A percentile compares a stretch with the other conserved stretches of the same genome.
phyloP scores from a whole-genome alignment of 53 echinoderm and acorn worm genomes.

The Crossaster papposus region DNA sequence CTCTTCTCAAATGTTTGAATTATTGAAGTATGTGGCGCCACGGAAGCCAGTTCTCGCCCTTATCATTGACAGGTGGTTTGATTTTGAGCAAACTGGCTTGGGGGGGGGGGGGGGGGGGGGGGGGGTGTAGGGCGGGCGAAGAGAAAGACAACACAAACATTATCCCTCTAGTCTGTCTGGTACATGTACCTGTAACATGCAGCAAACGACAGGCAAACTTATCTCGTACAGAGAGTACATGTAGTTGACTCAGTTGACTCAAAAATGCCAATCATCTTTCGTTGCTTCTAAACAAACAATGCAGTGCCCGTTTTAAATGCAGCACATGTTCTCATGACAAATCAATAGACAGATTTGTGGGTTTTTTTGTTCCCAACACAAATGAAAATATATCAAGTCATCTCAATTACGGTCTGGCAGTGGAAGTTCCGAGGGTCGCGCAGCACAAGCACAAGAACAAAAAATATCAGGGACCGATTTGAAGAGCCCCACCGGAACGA shows the following conservation, averaged over 20 bases:
- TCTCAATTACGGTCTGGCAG: neutral
- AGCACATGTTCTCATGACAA: neutral
- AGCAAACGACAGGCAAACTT: neutral
- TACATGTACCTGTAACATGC: neutral
- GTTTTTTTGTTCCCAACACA: neutral
- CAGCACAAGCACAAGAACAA: too few relatives aligned
- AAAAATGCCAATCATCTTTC: neutral
- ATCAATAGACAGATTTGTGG: neutral
- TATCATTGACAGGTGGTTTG: neutral
- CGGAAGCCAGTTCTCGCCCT: neutral
- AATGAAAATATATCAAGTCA: neutral
- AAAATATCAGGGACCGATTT: neutral
- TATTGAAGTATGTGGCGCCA: constrained; percentile 4
- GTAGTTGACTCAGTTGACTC: neutral
- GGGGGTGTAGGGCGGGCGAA: too few relatives aligned
- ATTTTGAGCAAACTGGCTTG: neutral
- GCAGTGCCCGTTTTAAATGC: neutral
- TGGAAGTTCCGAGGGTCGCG: neutral
- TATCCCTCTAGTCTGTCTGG: neutral
- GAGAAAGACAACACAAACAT: neutral
- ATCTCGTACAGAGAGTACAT: neutral
- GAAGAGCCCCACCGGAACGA: neutral
- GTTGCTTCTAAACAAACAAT: neutral
- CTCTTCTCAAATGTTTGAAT: neutral
- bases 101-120: too few relatives aligned